These are phyloP conservation scores for Pristionchus mayeri DNA, from an alignment of 2,888 invertebrate species.

Conservation along the genomic window DNA sequence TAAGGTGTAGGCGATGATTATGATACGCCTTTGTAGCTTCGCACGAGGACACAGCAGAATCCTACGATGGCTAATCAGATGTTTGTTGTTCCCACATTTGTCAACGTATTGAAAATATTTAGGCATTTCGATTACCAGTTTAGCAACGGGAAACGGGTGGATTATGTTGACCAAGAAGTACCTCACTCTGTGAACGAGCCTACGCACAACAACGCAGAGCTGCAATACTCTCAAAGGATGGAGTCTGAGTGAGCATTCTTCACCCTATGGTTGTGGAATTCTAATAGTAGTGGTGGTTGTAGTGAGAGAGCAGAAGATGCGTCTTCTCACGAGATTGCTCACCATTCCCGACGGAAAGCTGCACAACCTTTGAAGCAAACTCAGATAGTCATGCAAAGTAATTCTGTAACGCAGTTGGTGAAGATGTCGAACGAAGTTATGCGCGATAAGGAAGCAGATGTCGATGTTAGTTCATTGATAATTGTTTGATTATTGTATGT, in stretches of 20 bases:
- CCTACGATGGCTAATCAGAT: background rate
- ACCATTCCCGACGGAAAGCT: background rate
- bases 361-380: conserved; percentile 19
- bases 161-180: background rate
- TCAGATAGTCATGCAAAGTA: background rate
- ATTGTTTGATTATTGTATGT: background rate
- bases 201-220: background rate
- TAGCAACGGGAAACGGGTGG: background rate
- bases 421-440: background rate
- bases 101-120: background rate
- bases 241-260: background rate
- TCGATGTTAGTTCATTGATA: background rate
- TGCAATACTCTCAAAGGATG: background rate
- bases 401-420: background rate
- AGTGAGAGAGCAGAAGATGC: background rate
- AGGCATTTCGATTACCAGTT: background rate
- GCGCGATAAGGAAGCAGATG: background rate
- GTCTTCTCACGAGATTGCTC: background rate
- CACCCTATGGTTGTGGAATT: background rate
- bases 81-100: background rate
- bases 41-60: background rate
- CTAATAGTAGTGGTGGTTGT: background rate
- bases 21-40: background rate
- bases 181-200: background rate
- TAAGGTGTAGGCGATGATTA: background rate